Base-by-base conservation (phyloP, 2,888 invertebrate genomes). In the Ornithoptera priamus region DNA sequence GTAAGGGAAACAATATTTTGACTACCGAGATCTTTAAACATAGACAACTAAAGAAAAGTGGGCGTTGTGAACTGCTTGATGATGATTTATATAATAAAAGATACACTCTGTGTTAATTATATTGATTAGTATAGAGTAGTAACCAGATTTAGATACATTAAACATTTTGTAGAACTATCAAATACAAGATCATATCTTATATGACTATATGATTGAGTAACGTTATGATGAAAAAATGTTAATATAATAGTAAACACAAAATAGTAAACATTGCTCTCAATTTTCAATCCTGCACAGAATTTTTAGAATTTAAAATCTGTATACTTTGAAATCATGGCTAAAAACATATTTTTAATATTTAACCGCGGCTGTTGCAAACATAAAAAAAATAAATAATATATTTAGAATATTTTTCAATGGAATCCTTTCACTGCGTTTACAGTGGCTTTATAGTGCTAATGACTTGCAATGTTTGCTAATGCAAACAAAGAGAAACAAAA, bases 381-480 rank as follows among this genome's bases (percentile, higher is more conserved):
- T 67, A 24, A 17, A 67, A 62, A 62, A 62, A 58, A 20, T 62
- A 62, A 62, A 67, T 62, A 67, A 15, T 62, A 62, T 62, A 67
- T 67, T 67, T 56, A 57, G n/a, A 67, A 67, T 65, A 65, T 67
- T 24, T 67, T 67, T 67, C 57, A 62, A 62, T 62, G 67, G 57
- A 62, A 62, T 22, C 57, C 67, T 62, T 67, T 67, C 67, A 67
- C 24, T 58, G 58, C 46, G 57, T 62, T 59, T 46, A 17, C 50
- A 39, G 68, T 68, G 50, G 63, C 63, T 68, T 68, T 63, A 68
- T 68, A 63, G 46, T 59, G 68, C 63, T 68, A 68, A 68, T 68
- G 68, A 63, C 59, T 63, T 59, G 68, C 68, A 59, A 63, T 68
- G 68, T 68, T 68, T 63, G 59, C 59, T 63, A 59, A 68, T 63